A percentile compares a stretch with the other conserved stretches of the same genome.
Conservation (phyloP, 2,113 vertebrate species). For the Silurus glanis region DNA sequence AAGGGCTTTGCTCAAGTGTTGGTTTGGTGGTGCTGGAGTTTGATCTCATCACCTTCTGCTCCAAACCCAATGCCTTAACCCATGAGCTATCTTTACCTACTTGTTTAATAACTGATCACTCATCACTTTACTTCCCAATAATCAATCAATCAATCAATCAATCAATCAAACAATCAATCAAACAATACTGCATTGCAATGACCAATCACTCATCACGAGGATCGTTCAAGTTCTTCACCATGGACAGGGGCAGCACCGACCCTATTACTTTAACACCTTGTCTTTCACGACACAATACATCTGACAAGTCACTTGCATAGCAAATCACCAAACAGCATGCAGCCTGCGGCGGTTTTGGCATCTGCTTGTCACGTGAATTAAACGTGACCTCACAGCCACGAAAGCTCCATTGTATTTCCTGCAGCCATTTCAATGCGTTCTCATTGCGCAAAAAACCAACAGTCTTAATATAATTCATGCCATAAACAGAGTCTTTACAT, state of each 20-base stretch:
- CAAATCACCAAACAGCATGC: conserved; percentile 18
- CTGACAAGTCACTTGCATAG: conserved; percentile 6
- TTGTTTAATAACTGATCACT: too few species aligned
- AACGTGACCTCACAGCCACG: conserved; percentile 23
- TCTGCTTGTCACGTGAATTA: conserved; percentile 40
- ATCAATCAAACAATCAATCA: not conserved
- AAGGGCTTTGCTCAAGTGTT: too few species aligned
- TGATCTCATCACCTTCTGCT: too few species aligned
- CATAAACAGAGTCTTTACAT: not conserved
- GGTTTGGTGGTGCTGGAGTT: too few species aligned
- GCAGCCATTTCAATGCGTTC: not conserved
- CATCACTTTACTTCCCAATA: too few species aligned
- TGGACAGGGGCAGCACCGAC: not conserved
- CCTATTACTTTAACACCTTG: not conserved
- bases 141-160: too few species aligned
- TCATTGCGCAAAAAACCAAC: not conserved
- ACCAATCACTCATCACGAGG: not conserved
- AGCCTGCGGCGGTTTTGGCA: conserved; percentile 19
- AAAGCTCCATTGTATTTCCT: not conserved
- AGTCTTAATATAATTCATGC: not conserved
- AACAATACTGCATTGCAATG: not conserved
- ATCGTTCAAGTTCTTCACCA: not conserved
- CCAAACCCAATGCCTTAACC: too few species aligned
- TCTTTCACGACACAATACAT: not conserved
- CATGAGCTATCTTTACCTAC: too few species aligned